Evolutionary conservation across 2,888 invertebrate species (phyloP).

Genomic region (Magallana nippona): DNA sequence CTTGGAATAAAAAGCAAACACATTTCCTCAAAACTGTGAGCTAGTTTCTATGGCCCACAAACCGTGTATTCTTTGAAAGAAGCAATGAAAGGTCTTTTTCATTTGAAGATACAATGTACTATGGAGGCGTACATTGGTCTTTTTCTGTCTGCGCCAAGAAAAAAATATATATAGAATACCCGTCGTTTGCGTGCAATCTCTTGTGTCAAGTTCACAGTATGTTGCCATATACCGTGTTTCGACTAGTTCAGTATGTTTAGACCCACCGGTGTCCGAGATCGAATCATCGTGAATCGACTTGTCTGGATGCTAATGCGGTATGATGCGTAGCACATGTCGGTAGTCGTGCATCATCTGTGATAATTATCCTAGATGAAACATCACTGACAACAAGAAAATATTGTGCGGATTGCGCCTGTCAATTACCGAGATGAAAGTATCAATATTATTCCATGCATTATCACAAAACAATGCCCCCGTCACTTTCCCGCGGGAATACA

Average conservation of each 20-base stretch:
- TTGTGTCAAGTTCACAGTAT: no score
- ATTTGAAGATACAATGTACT: no score
- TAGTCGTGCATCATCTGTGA: slow-evolving; percentile 48
- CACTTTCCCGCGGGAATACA: slow-evolving; percentile 44
- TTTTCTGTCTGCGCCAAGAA: no score
- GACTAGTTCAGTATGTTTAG: neutral
- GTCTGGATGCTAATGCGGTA: slow-evolving; percentile 13
- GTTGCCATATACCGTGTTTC: no score
- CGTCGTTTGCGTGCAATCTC: no score
- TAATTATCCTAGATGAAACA: slow-evolving; percentile 48
- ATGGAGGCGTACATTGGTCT: no score
- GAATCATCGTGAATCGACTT: slow-evolving; percentile 8
- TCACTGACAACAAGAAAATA: slow-evolving; percentile 52
- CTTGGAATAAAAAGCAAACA: neutral
- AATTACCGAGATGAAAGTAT: slow-evolving; percentile 49
- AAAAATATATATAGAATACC: no score
- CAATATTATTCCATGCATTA: slow-evolving; percentile 52
- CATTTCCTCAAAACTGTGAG: no score
- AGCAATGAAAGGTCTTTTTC: no score
- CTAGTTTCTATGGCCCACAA: no score
- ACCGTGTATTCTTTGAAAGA: no score
- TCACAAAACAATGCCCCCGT: slow-evolving; percentile 47
- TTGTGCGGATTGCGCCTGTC: slow-evolving; percentile 53
- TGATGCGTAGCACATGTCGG: slow-evolving; percentile 23
- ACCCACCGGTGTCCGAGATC: neutral